A percentile compares a stretch with the other conserved stretches of the same genome.
These are phyloP conservation scores for Gnathonemus longibarbis DNA, from an alignment of 2,113 vertebrate species.

Conservation along the genomic window DNA sequence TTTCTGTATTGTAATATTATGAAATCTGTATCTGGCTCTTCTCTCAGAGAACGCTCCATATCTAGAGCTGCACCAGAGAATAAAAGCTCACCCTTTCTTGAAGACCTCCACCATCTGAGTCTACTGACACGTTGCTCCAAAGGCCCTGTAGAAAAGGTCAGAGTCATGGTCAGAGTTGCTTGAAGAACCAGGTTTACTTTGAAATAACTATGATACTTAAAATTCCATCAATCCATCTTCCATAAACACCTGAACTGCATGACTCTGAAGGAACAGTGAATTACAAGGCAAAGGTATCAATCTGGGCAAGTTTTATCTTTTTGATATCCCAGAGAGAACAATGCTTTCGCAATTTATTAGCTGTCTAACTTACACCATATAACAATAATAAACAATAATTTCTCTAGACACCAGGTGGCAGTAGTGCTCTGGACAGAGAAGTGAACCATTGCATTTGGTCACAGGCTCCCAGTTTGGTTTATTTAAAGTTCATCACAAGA, in stretches of 20 bases:
- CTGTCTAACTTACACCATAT: not conserved
- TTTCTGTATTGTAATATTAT: too few species aligned
- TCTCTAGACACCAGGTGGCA: conserved; percentile 48
- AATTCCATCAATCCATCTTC: not conserved
- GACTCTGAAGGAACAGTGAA: not conserved
- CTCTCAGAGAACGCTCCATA: conserved; percentile 30
- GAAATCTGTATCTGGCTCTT: not conserved
- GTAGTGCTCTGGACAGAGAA: conserved; percentile 6
- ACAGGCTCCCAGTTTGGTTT: conserved; percentile 27
- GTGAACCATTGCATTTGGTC: conserved; percentile 5
- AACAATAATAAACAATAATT: conserved; percentile 21
- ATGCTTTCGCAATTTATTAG: not conserved
- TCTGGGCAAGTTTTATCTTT: not conserved
- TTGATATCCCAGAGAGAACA: not conserved
- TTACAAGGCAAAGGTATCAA: not conserved
- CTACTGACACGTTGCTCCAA: conserved; percentile 48
- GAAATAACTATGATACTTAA: not conserved
- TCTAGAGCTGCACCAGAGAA: not conserved
- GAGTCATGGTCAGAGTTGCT: not conserved
- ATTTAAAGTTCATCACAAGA: conserved; percentile 54
- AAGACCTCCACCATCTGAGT: conserved; percentile 57
- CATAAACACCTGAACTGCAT: not conserved
- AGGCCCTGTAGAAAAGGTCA: conserved; percentile 41
- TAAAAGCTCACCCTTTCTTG: conserved; percentile 56
- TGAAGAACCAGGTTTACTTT: not conserved